Evolutionary conservation across 2,797 vertebrate species (phyloP), one percentile per base, ranked within the genome.

Genomic region (Dendrocincla tyrannina): DNA sequence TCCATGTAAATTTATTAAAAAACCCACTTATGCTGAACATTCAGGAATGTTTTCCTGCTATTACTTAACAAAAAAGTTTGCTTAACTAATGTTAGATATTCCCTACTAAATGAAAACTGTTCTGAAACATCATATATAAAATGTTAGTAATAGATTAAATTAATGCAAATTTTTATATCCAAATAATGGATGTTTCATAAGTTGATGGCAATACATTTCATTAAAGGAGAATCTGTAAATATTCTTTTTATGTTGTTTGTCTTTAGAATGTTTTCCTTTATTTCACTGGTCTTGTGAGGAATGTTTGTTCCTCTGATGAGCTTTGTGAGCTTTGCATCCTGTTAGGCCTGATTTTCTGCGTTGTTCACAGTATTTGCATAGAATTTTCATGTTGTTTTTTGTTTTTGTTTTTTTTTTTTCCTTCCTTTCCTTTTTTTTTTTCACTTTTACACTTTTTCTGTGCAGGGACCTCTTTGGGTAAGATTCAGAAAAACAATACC

Each of bases 381-480:
- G 64, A 69, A 42, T 52, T 74, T 64, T 94, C 17, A 44, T 80
- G 14, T 63, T 63, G 5, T 77, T 88, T 94, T 47, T 16, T n/a
- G n/a, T n/a, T 18, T 55, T 78, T 35, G 35, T 35, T 58, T 62
- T 30, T 20, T 62, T 28, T 74, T 64, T 46, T 14, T 3, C 5
- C 37, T 8, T 18, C 42, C 6, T 69, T 64, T 41, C 2, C 74
- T 63, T 93, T 46, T 33, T 39, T 77, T 46, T 33, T 39, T 90
- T 55, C 25, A 17, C 58, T 91, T 95, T 91, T 62, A 47, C 49
- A 50, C 76, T 42, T 90, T 76, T 62, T 87, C 64, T 91, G 9
- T 93, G 30, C 81, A 97, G 95, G 72, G 81, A 95, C 14, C 35
- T 95, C 44, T 97, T 97, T 49, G 16, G 94, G 95, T 96, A 96